Base-by-base conservation (phyloP, 2,888 invertebrate genomes). In the Lepeophtheirus nordmannii region DNA sequence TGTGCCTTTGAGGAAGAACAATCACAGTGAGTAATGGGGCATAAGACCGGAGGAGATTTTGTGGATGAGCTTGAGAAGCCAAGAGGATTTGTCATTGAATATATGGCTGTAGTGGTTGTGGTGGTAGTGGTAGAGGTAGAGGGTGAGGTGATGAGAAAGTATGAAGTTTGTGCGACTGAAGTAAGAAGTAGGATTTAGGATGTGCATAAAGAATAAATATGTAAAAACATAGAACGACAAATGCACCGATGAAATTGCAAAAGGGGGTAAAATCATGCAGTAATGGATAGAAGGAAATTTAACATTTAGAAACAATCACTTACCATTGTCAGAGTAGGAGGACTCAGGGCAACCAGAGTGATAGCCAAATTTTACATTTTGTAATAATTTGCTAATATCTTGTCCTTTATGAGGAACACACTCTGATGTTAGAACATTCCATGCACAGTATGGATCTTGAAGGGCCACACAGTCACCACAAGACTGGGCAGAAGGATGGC, bases 361-460 rank as follows among this genome's bases (percentile, higher is more conserved):
- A 53, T 8, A 38, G 37, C 65, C 65, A 11, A n/a, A 14, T 12
- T 12, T 10, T 22, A 65, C 53, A 20, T 39, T 22, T 40, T 65
- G 65, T 11, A 65, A 56, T 10, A 65, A 38, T 17, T 30, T 30
- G n/a, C 39, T 39, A 10, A 30, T 53, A 30, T 65, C 65, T 12
- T 23, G 58, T 20, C 22, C 58, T 17, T 46, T 17, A 17, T 46
- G 53, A 5, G 53, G 17, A 23, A 81, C 79, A 72, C 83, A 83
- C n/a, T 74, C 73, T 67, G 76, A 75, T 70, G 77, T 77, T 60
- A 78, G 77, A 9, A 84, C 82, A 74, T 91, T 88, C 96, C 96
- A 98, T 22, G 92, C 92, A 77, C 97, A 98, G 75, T 96, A 92
- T 0, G 97, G 97, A 78, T 98, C 97, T 79, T 93, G 91, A 68